Conservation (phyloP, 2,113 vertebrate genomes). For the Rhagologus leucostigma region DNA sequence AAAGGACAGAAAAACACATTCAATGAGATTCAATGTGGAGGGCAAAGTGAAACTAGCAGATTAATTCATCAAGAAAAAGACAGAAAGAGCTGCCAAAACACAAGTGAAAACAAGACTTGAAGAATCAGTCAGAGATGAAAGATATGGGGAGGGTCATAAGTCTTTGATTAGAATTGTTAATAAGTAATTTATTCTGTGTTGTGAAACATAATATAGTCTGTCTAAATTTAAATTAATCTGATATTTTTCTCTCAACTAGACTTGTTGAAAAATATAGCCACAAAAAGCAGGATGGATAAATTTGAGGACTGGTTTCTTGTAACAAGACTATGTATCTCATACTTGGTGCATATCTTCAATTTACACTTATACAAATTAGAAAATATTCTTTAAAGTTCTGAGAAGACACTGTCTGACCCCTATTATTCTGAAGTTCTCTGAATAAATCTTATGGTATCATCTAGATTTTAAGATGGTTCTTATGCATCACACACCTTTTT, state of each 20-base stretch:
- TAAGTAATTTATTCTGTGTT: neutral
- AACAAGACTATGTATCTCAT: neutral
- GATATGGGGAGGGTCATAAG: neutral
- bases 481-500: neutral
- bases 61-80: neutral
- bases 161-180: slow-evolving; percentile 19
- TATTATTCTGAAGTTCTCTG: neutral
- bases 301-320: neutral
- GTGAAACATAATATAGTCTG: slow-evolving; percentile 30
- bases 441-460: neutral
- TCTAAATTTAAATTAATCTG: slow-evolving; percentile 8
- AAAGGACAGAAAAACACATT: neutral
- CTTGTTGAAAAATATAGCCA: slow-evolving; percentile 18
- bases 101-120: neutral
- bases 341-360: neutral
- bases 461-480: neutral
- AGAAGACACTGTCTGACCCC: neutral
- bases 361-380: neutral
- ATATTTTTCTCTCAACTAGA: slow-evolving; percentile 26
- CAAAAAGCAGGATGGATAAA: neutral
- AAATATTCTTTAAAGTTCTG: neutral
- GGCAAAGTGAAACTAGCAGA: neutral
- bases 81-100: neutral
- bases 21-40: neutral
- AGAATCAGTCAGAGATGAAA: neutral